phyloP scores from a whole-genome alignment of 2,113 vertebrate species.

The Mohoua ochrocephala region DNA sequence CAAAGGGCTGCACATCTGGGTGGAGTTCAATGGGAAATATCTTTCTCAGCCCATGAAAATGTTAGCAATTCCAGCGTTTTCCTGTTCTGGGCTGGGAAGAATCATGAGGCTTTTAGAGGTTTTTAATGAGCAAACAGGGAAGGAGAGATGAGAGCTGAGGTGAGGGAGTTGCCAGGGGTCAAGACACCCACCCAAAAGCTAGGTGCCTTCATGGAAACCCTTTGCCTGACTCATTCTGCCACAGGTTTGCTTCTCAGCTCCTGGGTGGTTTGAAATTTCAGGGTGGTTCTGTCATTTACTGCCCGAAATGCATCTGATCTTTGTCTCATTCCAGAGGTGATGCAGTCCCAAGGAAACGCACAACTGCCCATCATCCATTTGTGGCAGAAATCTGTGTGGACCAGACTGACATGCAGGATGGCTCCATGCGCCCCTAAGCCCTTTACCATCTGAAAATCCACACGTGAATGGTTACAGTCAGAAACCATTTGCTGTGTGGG shows the following conservation, averaged over 20 bases:
- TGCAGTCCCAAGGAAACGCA: neutral
- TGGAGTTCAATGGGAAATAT: slow-evolving; percentile 34
- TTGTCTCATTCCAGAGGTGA: neutral
- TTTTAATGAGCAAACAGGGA: slow-evolving; percentile 17
- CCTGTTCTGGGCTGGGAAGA: neutral
- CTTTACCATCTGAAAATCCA: neutral
- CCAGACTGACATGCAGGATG: neutral
- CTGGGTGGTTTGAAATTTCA: neutral
- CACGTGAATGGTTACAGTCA: neutral
- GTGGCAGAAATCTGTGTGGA: neutral
- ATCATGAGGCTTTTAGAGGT: neutral
- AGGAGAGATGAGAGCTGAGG: neutral
- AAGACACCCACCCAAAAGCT: neutral
- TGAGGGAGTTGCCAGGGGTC: neutral
- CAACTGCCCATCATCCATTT: neutral
- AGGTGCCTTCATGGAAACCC: neutral
- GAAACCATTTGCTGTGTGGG: neutral
- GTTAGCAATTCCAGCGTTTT: neutral
- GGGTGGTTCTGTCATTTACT: neutral
- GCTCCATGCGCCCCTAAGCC: neutral
- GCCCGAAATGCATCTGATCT: neutral
- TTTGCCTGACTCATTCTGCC: neutral
- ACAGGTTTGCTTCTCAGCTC: neutral
- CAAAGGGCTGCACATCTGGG: neutral
- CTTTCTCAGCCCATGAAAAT: slow-evolving; percentile 44